Evolutionary conservation across 2,888 invertebrate genomes (phyloP), one percentile per base, ranked within the genome.

Genomic region (Clusia tigrina): DNA sequence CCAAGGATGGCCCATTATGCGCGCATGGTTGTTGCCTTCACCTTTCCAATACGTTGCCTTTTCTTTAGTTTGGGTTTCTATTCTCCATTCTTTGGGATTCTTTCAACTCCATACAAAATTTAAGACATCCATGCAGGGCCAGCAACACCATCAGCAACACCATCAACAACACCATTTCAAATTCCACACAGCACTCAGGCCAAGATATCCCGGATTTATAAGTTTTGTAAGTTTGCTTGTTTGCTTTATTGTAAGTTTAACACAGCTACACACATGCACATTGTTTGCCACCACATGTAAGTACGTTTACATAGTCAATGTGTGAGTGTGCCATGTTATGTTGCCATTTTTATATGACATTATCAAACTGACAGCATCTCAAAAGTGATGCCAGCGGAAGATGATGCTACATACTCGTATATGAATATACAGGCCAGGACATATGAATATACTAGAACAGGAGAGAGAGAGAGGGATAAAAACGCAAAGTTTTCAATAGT

Each of bases 201-300:
- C 78, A 78, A 78, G 72, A 78, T 76, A 78, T 78, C 72, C 72
- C 70, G 74, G 79, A 78, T 78, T 77, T 78, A 75, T 71, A 75
- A 72, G 72, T 78, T 75, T 78, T 71, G 75, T 71, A 74, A 75
- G 74, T 78, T 74, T 68, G 70, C 60, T 72, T 66, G 64, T 48
- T 46, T 61, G 59, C 61, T 23, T 22, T 53, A 32, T 37, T 57
- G 46, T 38, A n/a, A 17, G 22, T 20, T 15, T 24, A 10, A 18
- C 37, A 38, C 52, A n/a, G 23, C 10, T 12, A 9, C 23, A 37
- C 59, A 52, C 46, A 59, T 59, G 52, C 25, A 23, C 20, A 20
- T 12, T 52, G 26, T 54, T 15, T 54, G n/a, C 15, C 18, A 2
- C 12, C 53, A 53, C 32, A 32, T 32, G 32, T 12, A 32, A 32